A percentile compares a stretch with the other conserved stretches of the same genome.
Evolutionary conservation across 2,797 vertebrate species (phyloP).

Genomic region (Malacoctenus gilli): DNA sequence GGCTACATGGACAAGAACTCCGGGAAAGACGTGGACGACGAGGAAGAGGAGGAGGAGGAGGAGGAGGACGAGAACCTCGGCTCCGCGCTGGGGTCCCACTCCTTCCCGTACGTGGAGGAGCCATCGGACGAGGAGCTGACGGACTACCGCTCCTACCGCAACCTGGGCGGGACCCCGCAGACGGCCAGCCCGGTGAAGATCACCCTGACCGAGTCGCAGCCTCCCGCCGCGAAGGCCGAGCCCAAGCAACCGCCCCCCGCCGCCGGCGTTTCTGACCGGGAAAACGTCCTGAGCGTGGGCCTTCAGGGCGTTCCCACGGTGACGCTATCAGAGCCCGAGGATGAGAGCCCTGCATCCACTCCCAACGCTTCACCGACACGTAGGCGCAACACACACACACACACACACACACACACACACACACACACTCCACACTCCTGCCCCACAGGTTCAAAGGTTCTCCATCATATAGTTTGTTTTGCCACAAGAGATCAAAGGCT

Average conservation of each 20-base stretch:
- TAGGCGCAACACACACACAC: constrained; percentile 59
- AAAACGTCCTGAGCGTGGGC: constrained; percentile 87
- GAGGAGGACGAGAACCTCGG: constrained; percentile 79
- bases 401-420: too few relatives aligned
- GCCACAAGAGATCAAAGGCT: too few relatives aligned
- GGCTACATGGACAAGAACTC: constrained; percentile 78
- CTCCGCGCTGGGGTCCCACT: constrained; percentile 82
- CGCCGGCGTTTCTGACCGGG: constrained; percentile 75
- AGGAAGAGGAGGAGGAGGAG: constrained; percentile 54
- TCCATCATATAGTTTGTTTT: too few relatives aligned
- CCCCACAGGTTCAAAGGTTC: too few relatives aligned
- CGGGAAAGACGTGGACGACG: constrained; percentile 57
- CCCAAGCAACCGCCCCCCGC: constrained; percentile 64
- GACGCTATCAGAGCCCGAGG: constrained; percentile 95
- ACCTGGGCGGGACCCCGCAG: constrained; percentile 77
- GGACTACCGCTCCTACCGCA: constrained; percentile 80
- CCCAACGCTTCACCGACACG: constrained; percentile 91
- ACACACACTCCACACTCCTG: constrained; percentile 4
- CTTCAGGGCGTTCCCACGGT: constrained; percentile 92
- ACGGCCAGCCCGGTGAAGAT: constrained; percentile 88
- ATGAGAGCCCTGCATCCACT: constrained; percentile 93
- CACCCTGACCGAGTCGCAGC: constrained; percentile 85
- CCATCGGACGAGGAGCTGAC: constrained; percentile 83
- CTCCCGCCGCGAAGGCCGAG: constrained; percentile 58
- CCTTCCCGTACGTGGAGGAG: constrained; percentile 87